Base-by-base conservation (phyloP, 2,113 vertebrate species). In the Podilymbus podiceps region DNA sequence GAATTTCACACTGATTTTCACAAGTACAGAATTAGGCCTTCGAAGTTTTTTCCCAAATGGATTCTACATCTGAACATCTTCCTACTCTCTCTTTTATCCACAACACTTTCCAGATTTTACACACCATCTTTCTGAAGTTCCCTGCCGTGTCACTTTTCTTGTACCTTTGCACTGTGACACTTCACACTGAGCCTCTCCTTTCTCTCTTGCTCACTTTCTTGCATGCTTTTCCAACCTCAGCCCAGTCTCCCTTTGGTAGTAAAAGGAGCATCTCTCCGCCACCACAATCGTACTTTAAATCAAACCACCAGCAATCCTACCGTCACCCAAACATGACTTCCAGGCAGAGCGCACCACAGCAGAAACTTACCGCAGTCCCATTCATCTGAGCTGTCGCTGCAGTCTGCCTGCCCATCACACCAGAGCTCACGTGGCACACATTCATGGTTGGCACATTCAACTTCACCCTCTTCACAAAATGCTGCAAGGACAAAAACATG, bases 371-470 rank as follows among this genome's bases (percentile, higher is more conserved):
- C 99, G 46, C 99, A 99, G 96, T 98, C 96, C 99, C 99, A 99
- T 71, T 99, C 99, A 27, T 99, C 99, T 0, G 99, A 99, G 94
- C 98, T 98, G 98, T 99, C 99, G 1, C 97, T 94, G 42, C 99
- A 99, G 96, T 99, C 98, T 14, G 97, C 98, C 74, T 49, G 94
- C 1, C 99, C 99, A 9, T 99, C 98, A 49, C 99, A 99, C 99
- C 99, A 99, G 71, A 97, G 95, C 4, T 98, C 98, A 3, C 98
- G 98, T 10, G 98, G 97, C 27, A 99, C 98, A 73, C 99, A 99
- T 88, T 98, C 98, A 1, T 99, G 99, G 95, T 99, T 99, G 85
- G 97, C 98, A 63, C 99, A 99, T 84, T 98, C 97, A 3, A 99
- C 80, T 88, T 99, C 99, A 46, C 98, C 97, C 11, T 98, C 98